Base-by-base conservation (phyloP, 2,797 vertebrate species). In the Muscicapa comitata region DNA sequence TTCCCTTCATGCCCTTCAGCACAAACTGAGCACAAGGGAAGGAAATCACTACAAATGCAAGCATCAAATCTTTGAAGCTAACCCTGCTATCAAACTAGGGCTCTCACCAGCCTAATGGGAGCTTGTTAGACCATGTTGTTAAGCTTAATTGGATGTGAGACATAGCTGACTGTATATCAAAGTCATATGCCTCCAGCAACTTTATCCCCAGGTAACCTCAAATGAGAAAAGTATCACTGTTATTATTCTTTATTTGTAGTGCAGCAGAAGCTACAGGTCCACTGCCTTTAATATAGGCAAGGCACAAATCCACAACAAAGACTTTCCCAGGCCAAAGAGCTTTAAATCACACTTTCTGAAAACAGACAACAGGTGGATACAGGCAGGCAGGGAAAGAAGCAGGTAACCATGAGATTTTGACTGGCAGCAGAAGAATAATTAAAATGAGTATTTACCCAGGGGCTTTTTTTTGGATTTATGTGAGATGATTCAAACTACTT, bases 201-300 rank as follows among this genome's bases (percentile, higher is more conserved):
- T 96, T 93, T 95, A 94, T 96, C 95, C 95, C 93, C 77, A 96
- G 59, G 87, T 96, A 96, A 96, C 95, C 95, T 96, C 94, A 95
- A 96, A 94, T 96, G 93, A 79, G 92, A 96, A 95, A 95, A 95
- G 88, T 94, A 97, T 93, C 93, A 66, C 79, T 82, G 73, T 94
- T 91, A 94, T 92, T 96, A 96, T 88, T 95, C 93, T 97, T 93
- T 93, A 91, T 94, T 97, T 96, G 89, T 92, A 86, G 83, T 88
- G 93, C 73, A 93, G 92, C 70, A 95, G 91, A 80, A 92, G 89
- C 70, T 89, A 88, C 40, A 62, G 85, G 93, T 94, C 96, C 95
- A 82, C 62, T 75, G 91, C 82, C 85, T 94, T 93, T 96, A 93
- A 96, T 96, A 93, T 21, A 93, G 87, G 89, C 91, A 95, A 13